These are phyloP conservation scores for Sphaerodactylus townsendi DNA, from an alignment of 2,113 vertebrate species.

Conservation along the genomic window DNA sequence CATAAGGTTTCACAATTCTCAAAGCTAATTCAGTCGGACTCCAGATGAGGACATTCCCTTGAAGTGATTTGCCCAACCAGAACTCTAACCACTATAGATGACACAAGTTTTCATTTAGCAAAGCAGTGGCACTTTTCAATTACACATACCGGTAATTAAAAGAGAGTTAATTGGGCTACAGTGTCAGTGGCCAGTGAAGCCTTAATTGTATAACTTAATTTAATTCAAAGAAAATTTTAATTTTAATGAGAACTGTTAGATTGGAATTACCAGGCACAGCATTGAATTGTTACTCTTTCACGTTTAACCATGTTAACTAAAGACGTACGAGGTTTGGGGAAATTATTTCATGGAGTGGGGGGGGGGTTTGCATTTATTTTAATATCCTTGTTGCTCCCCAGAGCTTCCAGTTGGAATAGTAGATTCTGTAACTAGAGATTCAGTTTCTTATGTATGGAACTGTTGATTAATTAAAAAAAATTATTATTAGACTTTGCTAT, in stretches of 20 bases:
- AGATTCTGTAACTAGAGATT: constrained; percentile 31
- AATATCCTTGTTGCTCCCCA: not conserved
- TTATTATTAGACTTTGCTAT: not conserved
- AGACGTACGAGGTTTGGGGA: constrained; percentile 34
- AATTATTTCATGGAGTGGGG: not conserved
- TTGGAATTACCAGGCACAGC: constrained; percentile 29
- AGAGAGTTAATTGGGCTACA: constrained; percentile 53
- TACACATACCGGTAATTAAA: constrained; percentile 18
- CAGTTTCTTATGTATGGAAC: constrained; percentile 10
- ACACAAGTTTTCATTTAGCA: constrained; percentile 18
- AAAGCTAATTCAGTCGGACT: not conserved
- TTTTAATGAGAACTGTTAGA: constrained; percentile 26
- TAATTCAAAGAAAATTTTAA: constrained; percentile 60
- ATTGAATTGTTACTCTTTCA: constrained; percentile 34
- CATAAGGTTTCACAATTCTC: not conserved
- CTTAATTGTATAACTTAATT: constrained; percentile 47
- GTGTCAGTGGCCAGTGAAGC: constrained; percentile 37
- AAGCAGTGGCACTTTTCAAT: constrained; percentile 39
- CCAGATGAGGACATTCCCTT: not conserved
- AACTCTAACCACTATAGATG: not conserved
- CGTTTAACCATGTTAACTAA: constrained; percentile 40
- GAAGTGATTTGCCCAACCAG: not conserved
- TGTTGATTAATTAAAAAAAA: constrained; percentile 36
- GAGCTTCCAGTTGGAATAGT: constrained; percentile 17
- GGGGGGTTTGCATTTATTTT: constrained; percentile 20